phyloP scores from a whole-genome alignment of 2,888 invertebrate species.

The Caenorhabditis zanzibari region DNA sequence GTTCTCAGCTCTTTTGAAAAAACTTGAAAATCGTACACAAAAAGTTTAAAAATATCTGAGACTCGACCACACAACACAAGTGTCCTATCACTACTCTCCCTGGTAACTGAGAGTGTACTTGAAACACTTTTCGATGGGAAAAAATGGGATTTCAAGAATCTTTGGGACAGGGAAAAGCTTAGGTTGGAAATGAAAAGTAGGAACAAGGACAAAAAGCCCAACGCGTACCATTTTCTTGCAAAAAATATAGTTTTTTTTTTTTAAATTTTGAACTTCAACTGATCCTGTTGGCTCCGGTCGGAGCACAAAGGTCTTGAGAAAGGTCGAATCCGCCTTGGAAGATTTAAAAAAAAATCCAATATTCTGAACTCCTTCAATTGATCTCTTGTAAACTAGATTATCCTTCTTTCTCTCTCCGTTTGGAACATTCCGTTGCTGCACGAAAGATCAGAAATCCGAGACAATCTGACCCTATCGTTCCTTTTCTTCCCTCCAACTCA shows the following conservation, averaged over 20 bases:
- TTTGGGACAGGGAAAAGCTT: not conserved
- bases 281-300: too few relatives aligned
- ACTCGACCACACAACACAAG: constrained; percentile 9
- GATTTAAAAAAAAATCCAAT: too few relatives aligned
- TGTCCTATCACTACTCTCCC: constrained; percentile 20
- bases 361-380: not conserved
- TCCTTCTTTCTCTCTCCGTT: not conserved
- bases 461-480: constrained; percentile 24
- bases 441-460: constrained; percentile 42
- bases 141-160: too few relatives aligned
- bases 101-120: constrained; percentile 20
- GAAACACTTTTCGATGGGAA: constrained; percentile 19
- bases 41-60: constrained; percentile 22
- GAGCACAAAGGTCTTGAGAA: not conserved
- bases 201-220: too few relatives aligned
- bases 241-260: too few relatives aligned
- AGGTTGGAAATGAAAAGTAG: not conserved
- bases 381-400: not conserved
- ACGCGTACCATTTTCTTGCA: too few relatives aligned
- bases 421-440: constrained; percentile 16
- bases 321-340: too few relatives aligned
- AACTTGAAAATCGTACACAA: not conserved
- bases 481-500: not conserved
- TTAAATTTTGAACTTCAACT: too few relatives aligned
- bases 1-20: too few relatives aligned